phyloP scores from a whole-genome alignment of 2,888 invertebrate genomes.

The Oxycera nigricornis region DNA sequence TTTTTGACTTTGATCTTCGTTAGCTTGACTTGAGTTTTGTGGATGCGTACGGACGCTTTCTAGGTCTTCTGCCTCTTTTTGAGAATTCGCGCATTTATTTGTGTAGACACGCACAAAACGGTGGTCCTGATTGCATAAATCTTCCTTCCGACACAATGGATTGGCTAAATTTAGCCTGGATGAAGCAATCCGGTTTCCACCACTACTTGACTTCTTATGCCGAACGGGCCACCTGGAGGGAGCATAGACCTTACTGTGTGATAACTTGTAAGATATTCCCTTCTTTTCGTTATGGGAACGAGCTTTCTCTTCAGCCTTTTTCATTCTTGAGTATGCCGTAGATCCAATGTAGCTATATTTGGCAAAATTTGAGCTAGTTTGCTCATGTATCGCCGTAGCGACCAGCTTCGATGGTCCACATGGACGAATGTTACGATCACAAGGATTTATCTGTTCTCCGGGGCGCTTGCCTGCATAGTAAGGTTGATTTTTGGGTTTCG shows the following conservation, averaged over 20 bases:
- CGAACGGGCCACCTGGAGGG: background rate
- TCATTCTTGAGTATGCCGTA: background rate
- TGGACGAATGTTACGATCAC: background rate
- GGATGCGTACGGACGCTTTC: background rate
- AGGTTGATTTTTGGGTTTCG: background rate
- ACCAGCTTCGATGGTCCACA: background rate
- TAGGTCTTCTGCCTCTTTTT: background rate
- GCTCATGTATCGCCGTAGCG: too few relatives aligned
- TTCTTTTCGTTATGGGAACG: background rate
- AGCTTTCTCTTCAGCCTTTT: background rate
- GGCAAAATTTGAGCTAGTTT: background rate
- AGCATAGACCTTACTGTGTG: background rate
- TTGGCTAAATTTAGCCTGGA: background rate
- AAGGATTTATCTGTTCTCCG: background rate
- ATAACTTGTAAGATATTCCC: background rate
- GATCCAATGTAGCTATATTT: constrained; percentile 10
- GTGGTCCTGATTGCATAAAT: background rate
- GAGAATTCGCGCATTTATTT: background rate
- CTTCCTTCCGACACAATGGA: background rate
- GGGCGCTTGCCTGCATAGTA: background rate
- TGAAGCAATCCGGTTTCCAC: background rate
- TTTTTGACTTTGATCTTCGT: background rate
- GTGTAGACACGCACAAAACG: background rate
- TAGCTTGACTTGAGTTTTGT: background rate
- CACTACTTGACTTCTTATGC: background rate